Percentiles rank a stretch among this genome's conserved stretches.
Evolutionary conservation across 2,888 invertebrate genomes (phyloP).

Genomic region (Chymomyza amoena): DNA sequence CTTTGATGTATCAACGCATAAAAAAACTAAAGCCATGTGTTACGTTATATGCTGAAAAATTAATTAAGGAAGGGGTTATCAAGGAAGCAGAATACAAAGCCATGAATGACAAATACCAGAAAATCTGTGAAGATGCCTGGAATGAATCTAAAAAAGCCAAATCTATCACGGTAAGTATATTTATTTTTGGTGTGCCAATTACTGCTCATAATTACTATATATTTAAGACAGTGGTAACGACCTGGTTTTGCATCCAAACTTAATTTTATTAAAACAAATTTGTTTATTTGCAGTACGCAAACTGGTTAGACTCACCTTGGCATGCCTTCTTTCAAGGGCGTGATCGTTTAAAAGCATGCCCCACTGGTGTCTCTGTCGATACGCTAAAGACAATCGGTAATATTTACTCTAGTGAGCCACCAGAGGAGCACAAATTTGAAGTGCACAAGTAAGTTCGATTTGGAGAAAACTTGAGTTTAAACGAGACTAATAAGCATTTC

Average conservation of each 20-base stretch:
- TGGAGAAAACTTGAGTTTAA: background rate
- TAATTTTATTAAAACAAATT: no score
- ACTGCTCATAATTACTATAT: no score
- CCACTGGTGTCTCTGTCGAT: constrained; percentile 84
- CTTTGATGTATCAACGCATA: constrained; percentile 94
- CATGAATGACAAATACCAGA: constrained; percentile 73
- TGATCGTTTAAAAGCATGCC: constrained; percentile 80
- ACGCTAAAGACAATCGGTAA: constrained; percentile 83
- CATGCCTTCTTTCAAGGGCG: constrained; percentile 81
- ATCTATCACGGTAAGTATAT: constrained; percentile 79
- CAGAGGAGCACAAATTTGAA: constrained; percentile 81
- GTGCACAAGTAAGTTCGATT: constrained; percentile 79
- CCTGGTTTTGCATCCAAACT: no score
- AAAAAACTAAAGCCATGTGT: constrained; percentile 81
- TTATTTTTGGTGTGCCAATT: no score
- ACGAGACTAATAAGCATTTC: constrained; percentile 60
- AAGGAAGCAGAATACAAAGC: constrained; percentile 83
- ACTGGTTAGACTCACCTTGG: constrained; percentile 90
- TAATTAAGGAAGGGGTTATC: constrained; percentile 85
- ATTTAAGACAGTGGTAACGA: no score
- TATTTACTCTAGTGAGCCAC: constrained; percentile 82
- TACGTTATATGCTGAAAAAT: constrained; percentile 84
- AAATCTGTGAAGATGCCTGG: constrained; percentile 82
- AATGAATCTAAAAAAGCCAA: constrained; percentile 82
- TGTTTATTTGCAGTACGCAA: constrained; percentile 65